Base-by-base conservation (phyloP, 2,113 vertebrate species). In the Donacobius atricapilla region DNA sequence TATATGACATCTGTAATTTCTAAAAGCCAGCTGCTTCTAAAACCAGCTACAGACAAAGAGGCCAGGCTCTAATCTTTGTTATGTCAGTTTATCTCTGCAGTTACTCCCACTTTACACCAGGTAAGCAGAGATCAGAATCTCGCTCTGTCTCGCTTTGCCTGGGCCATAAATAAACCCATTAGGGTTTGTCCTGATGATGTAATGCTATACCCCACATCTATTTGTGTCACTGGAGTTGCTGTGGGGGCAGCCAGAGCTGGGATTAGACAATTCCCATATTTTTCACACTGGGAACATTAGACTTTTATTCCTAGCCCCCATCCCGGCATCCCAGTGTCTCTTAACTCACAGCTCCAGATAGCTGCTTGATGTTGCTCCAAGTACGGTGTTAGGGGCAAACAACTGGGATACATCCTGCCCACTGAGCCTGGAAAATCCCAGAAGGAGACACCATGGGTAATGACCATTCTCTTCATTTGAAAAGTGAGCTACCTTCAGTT, bases 11-110 rank as follows among this genome's bases (percentile, higher is more conserved):
- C 61, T 7, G 7, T 81, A 72, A 94, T 96, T 93, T 96, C 83
- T 94, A 71, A 96, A 96, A 96, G 96, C 86, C 94, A 96, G 86
- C 92, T 96, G 93, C 96, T 97, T 96, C 92, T 87, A 90, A 92
- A 94, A 84, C 27, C 85, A 95, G 95, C 83, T 84, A 76, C 83
- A 95, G 60, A 90, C 68, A 95, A 78, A 87, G 80, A 90, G 69
- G 53, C 76, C 80, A 84, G 86, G 42, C 72, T 87, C 68, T 94
- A 93, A 94, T 90, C 71, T 89, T 81, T 23, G 53, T 92, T 93
- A 57, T 84, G 80, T 68, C 83, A 57, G 37, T 89, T 94, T 94
- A 94, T 96, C 89, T 84, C 86, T 96, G 65, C 69, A 68, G 82
- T 93, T 89, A 92, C 80, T 91, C 86, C 77, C 68, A 63, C 28